A percentile compares a stretch with the other conserved stretches of the same genome.
phyloP scores from a whole-genome alignment of 92 coral and sea anemone species.

The Porites lobata region DNA sequence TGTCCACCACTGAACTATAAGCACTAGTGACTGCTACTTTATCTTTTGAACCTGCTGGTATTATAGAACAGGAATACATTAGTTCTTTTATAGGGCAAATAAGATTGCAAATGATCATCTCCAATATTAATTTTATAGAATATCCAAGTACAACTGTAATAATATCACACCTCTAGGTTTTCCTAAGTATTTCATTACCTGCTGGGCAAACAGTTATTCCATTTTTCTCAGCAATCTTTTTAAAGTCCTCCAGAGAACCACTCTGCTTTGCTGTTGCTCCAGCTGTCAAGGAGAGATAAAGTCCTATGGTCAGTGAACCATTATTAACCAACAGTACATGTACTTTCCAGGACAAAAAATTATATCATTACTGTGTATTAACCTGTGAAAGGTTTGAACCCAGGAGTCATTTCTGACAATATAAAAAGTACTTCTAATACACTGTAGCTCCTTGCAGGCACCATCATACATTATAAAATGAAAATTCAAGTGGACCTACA shows the following conservation, averaged over 20 bases:
- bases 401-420: too few species aligned
- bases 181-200: constrained; percentile 19
- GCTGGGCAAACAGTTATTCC: constrained; percentile 73
- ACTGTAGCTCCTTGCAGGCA: too few species aligned
- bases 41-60: constrained; percentile 24
- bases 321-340: background rate
- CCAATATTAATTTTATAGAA: too few species aligned
- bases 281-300: background rate
- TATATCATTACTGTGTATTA: too few species aligned
- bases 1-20: background rate
- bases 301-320: background rate
- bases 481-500: too few species aligned
- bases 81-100: too few species aligned
- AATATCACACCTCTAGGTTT: background rate
- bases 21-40: background rate
- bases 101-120: too few species aligned
- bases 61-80: background rate
- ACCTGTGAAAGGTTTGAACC: too few species aligned
- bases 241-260: constrained; percentile 57
- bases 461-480: too few species aligned
- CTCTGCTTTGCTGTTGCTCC: constrained; percentile 1
- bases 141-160: too few species aligned
- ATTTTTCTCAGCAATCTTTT: constrained; percentile 70
- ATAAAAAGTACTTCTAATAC: too few species aligned
- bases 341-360: too few species aligned